Conservation (phyloP, 2,797 vertebrate species). For the Falco cherrug region DNA sequence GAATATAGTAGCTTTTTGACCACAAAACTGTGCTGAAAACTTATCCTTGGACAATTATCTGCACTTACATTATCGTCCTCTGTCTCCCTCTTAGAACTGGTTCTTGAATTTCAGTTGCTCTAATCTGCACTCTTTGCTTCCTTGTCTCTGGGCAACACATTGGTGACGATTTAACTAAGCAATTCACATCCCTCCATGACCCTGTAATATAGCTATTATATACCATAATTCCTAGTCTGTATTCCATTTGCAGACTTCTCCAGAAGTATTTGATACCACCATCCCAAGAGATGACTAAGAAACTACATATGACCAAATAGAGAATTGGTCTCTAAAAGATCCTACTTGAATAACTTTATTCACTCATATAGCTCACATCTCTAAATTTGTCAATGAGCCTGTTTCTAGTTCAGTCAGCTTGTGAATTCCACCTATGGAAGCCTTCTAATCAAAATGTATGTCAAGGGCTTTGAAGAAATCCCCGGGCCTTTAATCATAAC, state of each 20-base stretch:
- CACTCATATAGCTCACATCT: not conserved
- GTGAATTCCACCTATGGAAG: not conserved
- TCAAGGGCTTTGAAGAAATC: not conserved
- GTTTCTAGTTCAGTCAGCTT: not conserved
- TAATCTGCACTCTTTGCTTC: not conserved
- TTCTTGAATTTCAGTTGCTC: not conserved
- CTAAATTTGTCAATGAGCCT: not conserved
- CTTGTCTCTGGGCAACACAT: not conserved
- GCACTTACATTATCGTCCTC: not conserved
- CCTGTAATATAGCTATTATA: not conserved
- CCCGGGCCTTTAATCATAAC: not conserved
- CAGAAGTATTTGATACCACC: not conserved
- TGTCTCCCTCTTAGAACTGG: not conserved
- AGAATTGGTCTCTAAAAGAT: not conserved
- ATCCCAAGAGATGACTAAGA: not conserved
- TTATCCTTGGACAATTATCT: not conserved
- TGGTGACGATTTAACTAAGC: not conserved
- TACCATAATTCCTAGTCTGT: not conserved
- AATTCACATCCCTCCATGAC: not conserved
- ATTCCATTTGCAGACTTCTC: not conserved
- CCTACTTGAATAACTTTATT: not conserved
- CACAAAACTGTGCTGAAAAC: not conserved
- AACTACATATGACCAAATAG: not conserved
- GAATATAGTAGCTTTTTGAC: not conserved
- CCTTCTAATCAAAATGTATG: not conserved